These are phyloP conservation scores for Lasiurus borealis DNA, from an alignment of 2,113 vertebrate genomes.

Conservation along the genomic window DNA sequence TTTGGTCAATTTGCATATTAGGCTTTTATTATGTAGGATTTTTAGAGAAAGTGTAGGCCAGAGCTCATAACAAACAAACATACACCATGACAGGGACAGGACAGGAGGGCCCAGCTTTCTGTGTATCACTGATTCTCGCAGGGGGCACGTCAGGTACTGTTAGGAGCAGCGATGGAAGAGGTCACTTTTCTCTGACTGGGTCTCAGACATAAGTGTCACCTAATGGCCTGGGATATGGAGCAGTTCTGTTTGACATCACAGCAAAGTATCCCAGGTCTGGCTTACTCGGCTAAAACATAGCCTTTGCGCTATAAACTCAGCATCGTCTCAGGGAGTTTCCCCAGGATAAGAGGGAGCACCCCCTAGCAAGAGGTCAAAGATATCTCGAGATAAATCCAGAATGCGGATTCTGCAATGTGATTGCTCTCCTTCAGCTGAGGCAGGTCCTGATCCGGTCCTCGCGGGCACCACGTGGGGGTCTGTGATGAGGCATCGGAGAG, in stretches of 20 bases:
- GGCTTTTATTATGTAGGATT: background rate
- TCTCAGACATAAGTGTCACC: background rate
- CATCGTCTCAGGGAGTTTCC: background rate
- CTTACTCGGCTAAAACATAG: background rate
- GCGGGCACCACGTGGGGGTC: no score
- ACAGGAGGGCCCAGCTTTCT: background rate
- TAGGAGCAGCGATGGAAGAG: background rate
- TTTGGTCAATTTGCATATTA: no score
- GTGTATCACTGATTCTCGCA: fast-evolving
- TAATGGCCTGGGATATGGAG: background rate
- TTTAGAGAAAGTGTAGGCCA: background rate
- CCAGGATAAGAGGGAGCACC: background rate
- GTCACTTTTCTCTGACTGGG: background rate
- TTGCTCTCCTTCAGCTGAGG: background rate
- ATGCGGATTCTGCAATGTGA: background rate
- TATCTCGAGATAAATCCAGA: background rate
- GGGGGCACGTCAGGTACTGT: background rate
- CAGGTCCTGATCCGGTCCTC: background rate
- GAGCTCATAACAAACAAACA: background rate
- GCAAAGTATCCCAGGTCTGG: background rate
- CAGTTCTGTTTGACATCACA: background rate
- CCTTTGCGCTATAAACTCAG: background rate
- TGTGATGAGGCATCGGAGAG: background rate
- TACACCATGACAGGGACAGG: background rate
- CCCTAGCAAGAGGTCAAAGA: background rate